Conservation (phyloP, 2,888 invertebrate genomes). For the Nipponacmea schrenckii region DNA sequence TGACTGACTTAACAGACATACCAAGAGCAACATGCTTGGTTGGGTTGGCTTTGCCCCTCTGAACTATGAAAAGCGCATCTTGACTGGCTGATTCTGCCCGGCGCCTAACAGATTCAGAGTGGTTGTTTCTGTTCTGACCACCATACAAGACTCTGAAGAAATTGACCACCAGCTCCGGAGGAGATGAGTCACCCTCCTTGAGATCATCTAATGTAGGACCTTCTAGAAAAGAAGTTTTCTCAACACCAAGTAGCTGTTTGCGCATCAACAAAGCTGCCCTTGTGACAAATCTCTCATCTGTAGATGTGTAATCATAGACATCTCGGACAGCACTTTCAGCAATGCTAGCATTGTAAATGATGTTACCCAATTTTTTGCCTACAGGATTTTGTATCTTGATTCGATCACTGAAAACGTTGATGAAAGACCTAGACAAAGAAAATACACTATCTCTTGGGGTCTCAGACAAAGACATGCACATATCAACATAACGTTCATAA, state of each 20-base stretch:
- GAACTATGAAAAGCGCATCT: constrained; percentile 24
- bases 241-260: background rate
- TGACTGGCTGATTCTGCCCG: constrained; percentile 19
- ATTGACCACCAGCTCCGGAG: constrained; percentile 13
- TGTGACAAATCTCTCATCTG: constrained; percentile 11
- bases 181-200: constrained; percentile 11
- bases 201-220: constrained; percentile 14
- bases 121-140: background rate
- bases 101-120: constrained; percentile 11
- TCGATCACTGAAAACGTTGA: background rate
- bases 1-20: constrained; percentile 22
- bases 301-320: constrained; percentile 15
- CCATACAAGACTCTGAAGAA: constrained; percentile 17
- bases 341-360: constrained; percentile 8
- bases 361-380: constrained; percentile 14
- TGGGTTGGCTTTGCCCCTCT: constrained; percentile 18
- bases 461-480: background rate
- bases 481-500: constrained; percentile 12
- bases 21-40: constrained; percentile 21
- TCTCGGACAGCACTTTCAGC: constrained; percentile 12
- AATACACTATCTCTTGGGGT: background rate
- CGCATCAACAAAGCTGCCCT: constrained; percentile 11
- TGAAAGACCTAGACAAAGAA: background rate
- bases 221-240: background rate
- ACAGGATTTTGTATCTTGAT: constrained; percentile 3